Conservation (phyloP, 1,140 invertebrate species). For the Drosophila dunni region DNA sequence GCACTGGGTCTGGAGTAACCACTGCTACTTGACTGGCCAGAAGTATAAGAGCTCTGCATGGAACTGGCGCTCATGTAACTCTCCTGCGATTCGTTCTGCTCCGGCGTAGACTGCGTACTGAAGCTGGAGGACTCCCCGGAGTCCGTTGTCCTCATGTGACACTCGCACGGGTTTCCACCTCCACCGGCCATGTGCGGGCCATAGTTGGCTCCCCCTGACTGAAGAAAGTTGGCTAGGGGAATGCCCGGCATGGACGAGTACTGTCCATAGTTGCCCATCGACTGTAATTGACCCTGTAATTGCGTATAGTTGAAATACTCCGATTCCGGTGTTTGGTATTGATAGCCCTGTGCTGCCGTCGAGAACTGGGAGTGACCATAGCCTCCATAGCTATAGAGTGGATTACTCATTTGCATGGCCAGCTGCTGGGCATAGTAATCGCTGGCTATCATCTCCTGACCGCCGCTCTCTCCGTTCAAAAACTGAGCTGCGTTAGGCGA, state of each 20-base stretch:
- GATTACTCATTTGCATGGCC: conserved; percentile 1
- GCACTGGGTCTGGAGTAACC: background rate
- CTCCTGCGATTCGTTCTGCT: no score
- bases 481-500: background rate
- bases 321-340: background rate
- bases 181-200: background rate
- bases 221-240: background rate
- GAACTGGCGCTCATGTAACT: no score
- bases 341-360: background rate
- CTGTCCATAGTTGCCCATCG: background rate
- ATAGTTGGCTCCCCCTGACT: background rate
- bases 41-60: background rate
- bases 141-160: background rate
- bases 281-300: background rate
- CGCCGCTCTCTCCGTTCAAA: background rate
- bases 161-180: background rate
- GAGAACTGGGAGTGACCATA: background rate
- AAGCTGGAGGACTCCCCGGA: no score
- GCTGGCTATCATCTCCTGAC: background rate
- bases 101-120: no score
- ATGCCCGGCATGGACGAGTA: background rate
- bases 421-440: conserved; percentile 20
- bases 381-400: background rate
- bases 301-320: conserved; percentile 1
- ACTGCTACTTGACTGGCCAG: background rate